Evolutionary conservation across 1,140 invertebrate genomes (phyloP).

Genomic region (Melipona quadrifasciata): DNA sequence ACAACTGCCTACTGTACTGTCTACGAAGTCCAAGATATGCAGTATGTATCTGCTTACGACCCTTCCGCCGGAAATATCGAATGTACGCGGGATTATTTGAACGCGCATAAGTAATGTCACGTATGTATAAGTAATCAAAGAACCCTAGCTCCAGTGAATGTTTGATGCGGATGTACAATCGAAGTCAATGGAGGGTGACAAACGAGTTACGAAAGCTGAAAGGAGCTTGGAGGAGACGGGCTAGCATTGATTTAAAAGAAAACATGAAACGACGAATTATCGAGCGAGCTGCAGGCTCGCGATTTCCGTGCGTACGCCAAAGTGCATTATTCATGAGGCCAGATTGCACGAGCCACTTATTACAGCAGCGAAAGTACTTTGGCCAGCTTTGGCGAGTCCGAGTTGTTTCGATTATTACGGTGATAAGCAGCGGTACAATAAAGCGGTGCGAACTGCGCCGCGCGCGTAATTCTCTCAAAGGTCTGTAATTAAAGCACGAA

Average conservation of each 20-base stretch:
- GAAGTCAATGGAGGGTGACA: not conserved
- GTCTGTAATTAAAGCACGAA: constrained; percentile 10
- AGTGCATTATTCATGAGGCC: not conserved
- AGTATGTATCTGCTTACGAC: constrained; percentile 21
- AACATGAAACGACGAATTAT: not conserved
- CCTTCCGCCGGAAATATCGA: constrained; percentile 31
- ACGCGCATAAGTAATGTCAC: not conserved
- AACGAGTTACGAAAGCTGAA: not conserved
- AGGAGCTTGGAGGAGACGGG: not conserved
- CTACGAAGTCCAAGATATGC: not conserved
- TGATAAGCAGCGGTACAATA: constrained; percentile 34
- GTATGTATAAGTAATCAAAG: constrained; percentile 19
- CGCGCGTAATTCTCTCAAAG: constrained; percentile 2
- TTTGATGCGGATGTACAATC: not conserved
- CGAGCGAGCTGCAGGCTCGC: not conserved
- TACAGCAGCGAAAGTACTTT: not conserved
- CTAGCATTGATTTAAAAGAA: not conserved
- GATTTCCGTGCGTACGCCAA: not conserved
- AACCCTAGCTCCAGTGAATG: not conserved
- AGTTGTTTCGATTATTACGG: constrained; percentile 33
- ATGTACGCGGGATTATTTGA: constrained; percentile 20
- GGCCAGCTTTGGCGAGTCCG: not conserved
- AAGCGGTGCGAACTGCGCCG: constrained; percentile 7
- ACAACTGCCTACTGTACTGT: not conserved
- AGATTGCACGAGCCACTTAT: constrained; percentile 5